phyloP scores from a whole-genome alignment of 2,888 invertebrate genomes.

The Chloromyia formosa region DNA sequence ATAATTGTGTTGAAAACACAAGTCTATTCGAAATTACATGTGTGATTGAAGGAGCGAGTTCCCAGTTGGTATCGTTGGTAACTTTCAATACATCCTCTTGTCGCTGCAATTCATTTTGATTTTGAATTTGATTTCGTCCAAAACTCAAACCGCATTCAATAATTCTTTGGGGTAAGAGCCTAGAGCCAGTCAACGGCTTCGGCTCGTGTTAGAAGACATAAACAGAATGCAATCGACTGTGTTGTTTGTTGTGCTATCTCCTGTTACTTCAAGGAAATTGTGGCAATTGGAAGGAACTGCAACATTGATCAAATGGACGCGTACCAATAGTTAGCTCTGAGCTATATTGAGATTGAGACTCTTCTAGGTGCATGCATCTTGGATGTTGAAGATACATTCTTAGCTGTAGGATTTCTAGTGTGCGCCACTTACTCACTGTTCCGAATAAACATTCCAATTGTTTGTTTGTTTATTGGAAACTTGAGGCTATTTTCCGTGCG shows the following conservation, averaged over 20 bases:
- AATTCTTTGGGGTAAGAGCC: no score
- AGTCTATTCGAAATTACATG: no score
- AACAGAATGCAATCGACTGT: conserved; percentile 18
- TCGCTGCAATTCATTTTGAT: no score
- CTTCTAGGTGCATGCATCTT: background rate
- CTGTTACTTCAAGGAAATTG: conserved; percentile 37
- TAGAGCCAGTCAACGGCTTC: no score
- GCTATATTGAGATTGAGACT: no score
- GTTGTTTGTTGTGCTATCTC: conserved; percentile 33
- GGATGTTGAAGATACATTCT: background rate
- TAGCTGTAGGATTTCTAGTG: conserved; percentile 10
- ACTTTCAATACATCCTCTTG: no score
- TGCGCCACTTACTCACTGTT: conserved; percentile 1
- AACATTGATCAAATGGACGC: conserved; percentile 15
- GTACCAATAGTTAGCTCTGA: no score
- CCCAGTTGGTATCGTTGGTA: no score
- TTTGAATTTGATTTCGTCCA: no score
- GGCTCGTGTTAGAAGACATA: conserved; percentile 23
- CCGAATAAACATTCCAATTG: conserved; percentile 13
- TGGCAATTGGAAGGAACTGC: conserved; percentile 19
- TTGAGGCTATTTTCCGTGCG: conserved; percentile 9
- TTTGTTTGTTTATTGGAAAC: conserved; percentile 15
- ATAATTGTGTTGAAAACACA: no score
- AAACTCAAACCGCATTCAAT: no score
- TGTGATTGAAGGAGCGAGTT: no score